Base-by-base conservation (phyloP, 2,888 invertebrate genomes). In the Mythimna loreyi region DNA sequence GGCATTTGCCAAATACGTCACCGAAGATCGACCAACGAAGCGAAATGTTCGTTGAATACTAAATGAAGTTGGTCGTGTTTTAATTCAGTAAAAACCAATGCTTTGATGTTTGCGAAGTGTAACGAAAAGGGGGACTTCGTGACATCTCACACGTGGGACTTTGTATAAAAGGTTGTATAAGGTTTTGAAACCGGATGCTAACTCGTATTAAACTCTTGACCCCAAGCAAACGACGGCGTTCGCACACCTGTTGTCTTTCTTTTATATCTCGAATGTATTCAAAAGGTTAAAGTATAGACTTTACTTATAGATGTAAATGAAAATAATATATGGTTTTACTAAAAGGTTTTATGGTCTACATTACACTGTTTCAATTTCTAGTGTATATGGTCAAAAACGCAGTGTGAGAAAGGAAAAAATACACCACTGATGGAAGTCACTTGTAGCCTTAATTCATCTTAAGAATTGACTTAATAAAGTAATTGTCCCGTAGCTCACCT, bases 1-100 rank as follows among this genome's bases (percentile, higher is more conserved):
- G 64, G 33, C 79, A 67, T 68, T 74, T 60, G 62, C 56, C 70
- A 78, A 71, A 76, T 72, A 78, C 82, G 81, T 83, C 80, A 78
- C 68, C 28, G 59, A 52, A 58, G 25, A 59, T 58, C 63, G 52
- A 78, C 82, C 78, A 78, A 66, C 83, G 75, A 57, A 47, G 30
- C 13, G 62, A 3, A 1, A 23, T 68, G 67, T 50, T 4, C 4
- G 6, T 6, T 47, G 83, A 75, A 83, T 82, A 70, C 55, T 8
- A 7, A 74, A 81, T 82, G 60, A 72, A 60, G 52, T 45, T 13
- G 3, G 21, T 45, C 8, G 13, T 55, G 28, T 80, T 64, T 69
- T 50, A 68, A 62, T 61, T 66, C 66, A 64, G 70, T 65, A 67
- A 80, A 82, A 82, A 71, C 66, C 67, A 71, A 13, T 11, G 47